Conservation (phyloP, 1,140 invertebrate genomes). For the Aporrectodea caliginosa region DNA sequence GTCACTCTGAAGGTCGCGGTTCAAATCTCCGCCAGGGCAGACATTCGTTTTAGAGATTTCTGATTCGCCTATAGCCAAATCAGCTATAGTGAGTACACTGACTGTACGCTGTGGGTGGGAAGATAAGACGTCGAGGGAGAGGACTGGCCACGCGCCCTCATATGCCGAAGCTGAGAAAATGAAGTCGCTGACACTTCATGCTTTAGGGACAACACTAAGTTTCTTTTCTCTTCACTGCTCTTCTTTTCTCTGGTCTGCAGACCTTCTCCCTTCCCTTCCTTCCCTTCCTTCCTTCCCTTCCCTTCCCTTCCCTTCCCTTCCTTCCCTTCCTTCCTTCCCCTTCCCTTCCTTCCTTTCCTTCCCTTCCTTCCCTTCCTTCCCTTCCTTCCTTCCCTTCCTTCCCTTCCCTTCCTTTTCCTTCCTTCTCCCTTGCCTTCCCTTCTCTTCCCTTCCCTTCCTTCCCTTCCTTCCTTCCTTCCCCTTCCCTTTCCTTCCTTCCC, state of each 20-base stretch:
- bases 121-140: too few species aligned
- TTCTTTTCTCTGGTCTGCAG: not conserved
- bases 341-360: not conserved
- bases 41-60: too few species aligned
- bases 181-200: too few species aligned
- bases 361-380: not conserved
- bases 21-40: too few species aligned
- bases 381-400: constrained; percentile 1
- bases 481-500: constrained; percentile 5
- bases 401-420: not conserved
- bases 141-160: too few species aligned
- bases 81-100: too few species aligned
- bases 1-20: too few species aligned
- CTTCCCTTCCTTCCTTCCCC: constrained; percentile 1
- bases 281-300: not conserved
- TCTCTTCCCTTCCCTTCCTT: constrained; percentile 13
- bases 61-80: too few species aligned
- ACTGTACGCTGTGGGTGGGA: too few species aligned
- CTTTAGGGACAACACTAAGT: too few species aligned
- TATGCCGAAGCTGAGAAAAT: too few species aligned
- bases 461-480: constrained; percentile 10
- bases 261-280: constrained; percentile 4
- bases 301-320: not conserved
- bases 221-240: not conserved
- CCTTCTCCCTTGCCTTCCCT: constrained; percentile 5